phyloP scores from a whole-genome alignment of 2,797 vertebrate genomes.

The Synaphobranchus kaupii region DNA sequence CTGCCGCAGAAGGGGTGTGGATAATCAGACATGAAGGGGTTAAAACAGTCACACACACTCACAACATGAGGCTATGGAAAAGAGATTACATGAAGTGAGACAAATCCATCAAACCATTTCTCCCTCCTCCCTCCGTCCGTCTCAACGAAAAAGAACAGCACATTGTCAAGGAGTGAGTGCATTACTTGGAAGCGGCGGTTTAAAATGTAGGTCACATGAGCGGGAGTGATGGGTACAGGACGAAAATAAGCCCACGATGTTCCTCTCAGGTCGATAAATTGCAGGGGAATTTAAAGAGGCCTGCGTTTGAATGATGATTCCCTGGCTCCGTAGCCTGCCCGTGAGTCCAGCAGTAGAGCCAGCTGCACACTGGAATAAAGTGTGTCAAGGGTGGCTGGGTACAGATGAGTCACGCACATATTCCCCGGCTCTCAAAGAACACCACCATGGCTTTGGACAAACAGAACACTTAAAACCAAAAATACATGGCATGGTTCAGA shows the following conservation, averaged over 20 bases:
- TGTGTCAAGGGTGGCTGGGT: neutral
- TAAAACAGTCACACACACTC: neutral
- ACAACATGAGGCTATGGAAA: neutral
- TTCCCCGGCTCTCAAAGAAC: neutral
- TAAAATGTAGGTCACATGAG: neutral
- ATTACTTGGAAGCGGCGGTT: neutral
- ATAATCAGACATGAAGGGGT: neutral
- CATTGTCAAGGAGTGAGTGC: neutral
- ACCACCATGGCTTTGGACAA: neutral
- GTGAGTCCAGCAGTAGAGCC: neutral
- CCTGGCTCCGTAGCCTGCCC: neutral
- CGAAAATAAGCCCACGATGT: neutral
- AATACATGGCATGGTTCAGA: neutral
- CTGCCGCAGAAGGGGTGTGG: neutral
- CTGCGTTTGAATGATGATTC: neutral
- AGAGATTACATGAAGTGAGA: neutral
- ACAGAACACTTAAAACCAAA: neutral
- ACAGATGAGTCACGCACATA: neutral
- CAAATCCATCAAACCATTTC: neutral
- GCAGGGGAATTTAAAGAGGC: neutral
- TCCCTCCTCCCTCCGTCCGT: neutral
- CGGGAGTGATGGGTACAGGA: neutral
- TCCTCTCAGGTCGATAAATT: neutral
- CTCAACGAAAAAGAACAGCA: neutral
- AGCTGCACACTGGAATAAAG: neutral